Percentiles rank a stretch among this genome's conserved stretches.
Conservation (phyloP, 2,888 invertebrate species). For the Polyommatus icarus region DNA sequence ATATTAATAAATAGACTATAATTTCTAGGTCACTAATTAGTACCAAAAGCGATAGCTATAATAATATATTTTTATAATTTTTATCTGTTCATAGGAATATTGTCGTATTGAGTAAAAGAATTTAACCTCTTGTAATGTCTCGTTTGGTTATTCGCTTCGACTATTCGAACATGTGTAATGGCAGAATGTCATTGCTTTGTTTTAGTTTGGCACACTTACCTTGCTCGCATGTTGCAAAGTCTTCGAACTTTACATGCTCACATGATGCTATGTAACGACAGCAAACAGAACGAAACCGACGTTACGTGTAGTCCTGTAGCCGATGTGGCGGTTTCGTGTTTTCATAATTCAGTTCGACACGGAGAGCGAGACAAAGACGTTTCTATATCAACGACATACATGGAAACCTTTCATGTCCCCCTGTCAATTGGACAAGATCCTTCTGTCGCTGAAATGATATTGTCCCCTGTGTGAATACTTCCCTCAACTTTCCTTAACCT, state of each 20-base stretch:
- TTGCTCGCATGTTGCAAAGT: neutral
- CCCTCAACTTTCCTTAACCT: too few species aligned
- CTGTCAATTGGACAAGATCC: neutral
- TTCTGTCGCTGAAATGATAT: neutral
- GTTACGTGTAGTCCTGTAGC: neutral
- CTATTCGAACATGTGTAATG: neutral
- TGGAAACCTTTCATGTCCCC: neutral
- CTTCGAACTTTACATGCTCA: neutral
- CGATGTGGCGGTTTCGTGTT: neutral
- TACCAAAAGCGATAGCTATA: too few species aligned
- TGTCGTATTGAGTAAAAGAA: too few species aligned
- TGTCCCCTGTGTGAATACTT: neutral
- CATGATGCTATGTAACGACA: neutral
- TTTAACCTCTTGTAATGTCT: neutral
- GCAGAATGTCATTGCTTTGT: constrained; percentile 18
- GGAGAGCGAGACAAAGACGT: neutral
- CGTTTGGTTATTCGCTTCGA: neutral
- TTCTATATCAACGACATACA: neutral
- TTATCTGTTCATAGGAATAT: too few species aligned
- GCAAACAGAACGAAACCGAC: neutral
- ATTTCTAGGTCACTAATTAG: neutral
- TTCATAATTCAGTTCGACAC: neutral
- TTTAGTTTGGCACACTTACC: constrained; percentile 29
- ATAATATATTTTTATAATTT: too few species aligned
- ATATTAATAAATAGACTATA: too few species aligned